Percentiles rank a stretch among this genome's conserved stretches.
Evolutionary conservation across 2,888 invertebrate species (phyloP).

Genomic region (Aproaerema taeniolella): DNA sequence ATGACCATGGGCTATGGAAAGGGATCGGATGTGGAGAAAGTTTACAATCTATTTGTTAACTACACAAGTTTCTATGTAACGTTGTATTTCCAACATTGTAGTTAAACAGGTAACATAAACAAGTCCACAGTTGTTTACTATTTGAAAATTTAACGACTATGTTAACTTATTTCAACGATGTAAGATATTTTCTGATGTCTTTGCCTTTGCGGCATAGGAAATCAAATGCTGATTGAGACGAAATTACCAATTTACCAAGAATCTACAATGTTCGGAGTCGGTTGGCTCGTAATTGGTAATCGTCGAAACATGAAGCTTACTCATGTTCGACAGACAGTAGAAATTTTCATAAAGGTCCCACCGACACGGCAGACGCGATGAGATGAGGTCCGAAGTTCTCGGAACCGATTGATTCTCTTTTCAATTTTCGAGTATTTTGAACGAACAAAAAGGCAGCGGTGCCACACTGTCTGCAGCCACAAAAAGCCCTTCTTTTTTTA

Average conservation of each 20-base stretch:
- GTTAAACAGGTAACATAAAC: background rate
- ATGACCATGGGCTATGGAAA: no score
- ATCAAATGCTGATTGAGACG: slow-evolving; percentile 12
- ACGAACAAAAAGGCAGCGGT: slow-evolving; percentile 63
- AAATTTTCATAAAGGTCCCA: no score
- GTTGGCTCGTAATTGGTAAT: slow-evolving; percentile 14
- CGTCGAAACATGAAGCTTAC: slow-evolving; percentile 9
- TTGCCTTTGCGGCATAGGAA: slow-evolving; percentile 1
- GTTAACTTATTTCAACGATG: no score
- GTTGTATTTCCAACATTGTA: background rate
- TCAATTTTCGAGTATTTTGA: slow-evolving; percentile 47
- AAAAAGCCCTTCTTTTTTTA: slow-evolving; percentile 59
- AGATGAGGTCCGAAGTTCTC: slow-evolving; percentile 56
- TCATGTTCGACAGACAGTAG: background rate
- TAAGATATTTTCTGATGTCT: no score
- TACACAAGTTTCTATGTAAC: no score
- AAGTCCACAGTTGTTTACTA: background rate
- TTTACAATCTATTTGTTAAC: no score
- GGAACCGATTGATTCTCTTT: slow-evolving; percentile 52
- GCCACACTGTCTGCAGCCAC: slow-evolving; percentile 72
- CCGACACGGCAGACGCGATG: slow-evolving; percentile 31
- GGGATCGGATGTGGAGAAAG: no score
- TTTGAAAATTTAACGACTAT: background rate
- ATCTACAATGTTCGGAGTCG: slow-evolving; percentile 7
- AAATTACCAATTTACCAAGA: slow-evolving; percentile 17